Evolutionary conservation across 1,140 invertebrate species (phyloP).

Genomic region (Sitodiplosis mosellana): DNA sequence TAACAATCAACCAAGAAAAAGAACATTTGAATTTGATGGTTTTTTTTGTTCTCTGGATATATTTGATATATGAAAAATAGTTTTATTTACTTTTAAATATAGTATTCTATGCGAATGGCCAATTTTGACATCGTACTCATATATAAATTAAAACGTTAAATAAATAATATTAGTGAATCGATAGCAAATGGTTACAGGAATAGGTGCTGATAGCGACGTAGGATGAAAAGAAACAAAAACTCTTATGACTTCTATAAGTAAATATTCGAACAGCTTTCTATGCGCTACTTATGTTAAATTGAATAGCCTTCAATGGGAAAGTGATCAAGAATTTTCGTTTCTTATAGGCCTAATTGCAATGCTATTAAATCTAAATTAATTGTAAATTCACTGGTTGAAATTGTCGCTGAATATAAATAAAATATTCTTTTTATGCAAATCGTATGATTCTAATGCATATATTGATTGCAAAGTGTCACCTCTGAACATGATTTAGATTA

Average conservation of each 20-base stretch:
- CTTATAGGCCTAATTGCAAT: too few relatives aligned
- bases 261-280: neutral
- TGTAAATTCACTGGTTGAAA: too few relatives aligned
- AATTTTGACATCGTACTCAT: constrained; percentile 1
- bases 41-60: neutral
- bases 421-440: too few relatives aligned
- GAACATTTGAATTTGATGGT: neutral
- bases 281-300: too few relatives aligned
- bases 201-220: neutral
- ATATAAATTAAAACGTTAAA: neutral
- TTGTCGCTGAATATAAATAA: too few relatives aligned
- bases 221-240: neutral
- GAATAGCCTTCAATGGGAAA: neutral
- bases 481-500: too few relatives aligned
- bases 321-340: too few relatives aligned
- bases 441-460: too few relatives aligned
- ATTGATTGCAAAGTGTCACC: too few relatives aligned
- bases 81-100: neutral
- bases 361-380: too few relatives aligned
- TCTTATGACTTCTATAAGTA: neutral
- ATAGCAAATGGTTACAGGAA: neutral
- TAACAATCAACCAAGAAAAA: too few relatives aligned
- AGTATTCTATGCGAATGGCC: neutral
- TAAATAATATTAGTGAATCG: too few relatives aligned
- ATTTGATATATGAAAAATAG: neutral